phyloP scores from a whole-genome alignment of 2,888 invertebrate genomes.

The Dolichomitus sp. region DNA sequence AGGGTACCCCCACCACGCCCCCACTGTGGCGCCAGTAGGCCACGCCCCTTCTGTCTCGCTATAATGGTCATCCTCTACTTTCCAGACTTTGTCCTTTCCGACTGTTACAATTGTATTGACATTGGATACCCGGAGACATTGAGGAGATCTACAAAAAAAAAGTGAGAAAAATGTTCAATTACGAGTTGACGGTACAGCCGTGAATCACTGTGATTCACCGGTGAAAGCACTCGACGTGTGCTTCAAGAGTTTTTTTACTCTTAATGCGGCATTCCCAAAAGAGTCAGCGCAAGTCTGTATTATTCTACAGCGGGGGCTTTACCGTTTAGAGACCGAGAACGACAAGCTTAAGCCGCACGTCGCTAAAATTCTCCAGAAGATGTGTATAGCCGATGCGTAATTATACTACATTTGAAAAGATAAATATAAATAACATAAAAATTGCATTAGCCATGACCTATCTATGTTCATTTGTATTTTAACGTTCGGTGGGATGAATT shows the following conservation, averaged over 20 bases:
- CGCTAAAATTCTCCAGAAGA: conserved; percentile 31
- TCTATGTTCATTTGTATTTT: not conserved
- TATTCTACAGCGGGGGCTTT: conserved; percentile 33
- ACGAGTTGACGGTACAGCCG: conserved; percentile 59
- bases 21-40: no score
- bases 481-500: conserved; percentile 7
- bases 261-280: not conserved
- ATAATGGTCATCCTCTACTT: no score
- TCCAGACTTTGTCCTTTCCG: no score
- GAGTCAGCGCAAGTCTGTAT: conserved; percentile 30
- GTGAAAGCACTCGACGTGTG: conserved; percentile 51
- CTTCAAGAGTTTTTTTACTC: conserved; percentile 50
- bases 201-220: conserved; percentile 52
- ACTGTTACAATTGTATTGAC: no score
- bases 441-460: no score
- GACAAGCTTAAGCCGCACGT: conserved; percentile 32
- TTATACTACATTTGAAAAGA: no score
- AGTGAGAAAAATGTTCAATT: conserved; percentile 19
- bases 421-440: no score
- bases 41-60: no score
- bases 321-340: conserved; percentile 32
- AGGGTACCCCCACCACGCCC: no score
- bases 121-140: conserved; percentile 27
- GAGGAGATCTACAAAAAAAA: conserved; percentile 15
- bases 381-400: conserved; percentile 9